These are phyloP conservation scores for Herpailurus yagouaroundi DNA, from an alignment of 2,113 vertebrate species.

Conservation along the genomic window DNA sequence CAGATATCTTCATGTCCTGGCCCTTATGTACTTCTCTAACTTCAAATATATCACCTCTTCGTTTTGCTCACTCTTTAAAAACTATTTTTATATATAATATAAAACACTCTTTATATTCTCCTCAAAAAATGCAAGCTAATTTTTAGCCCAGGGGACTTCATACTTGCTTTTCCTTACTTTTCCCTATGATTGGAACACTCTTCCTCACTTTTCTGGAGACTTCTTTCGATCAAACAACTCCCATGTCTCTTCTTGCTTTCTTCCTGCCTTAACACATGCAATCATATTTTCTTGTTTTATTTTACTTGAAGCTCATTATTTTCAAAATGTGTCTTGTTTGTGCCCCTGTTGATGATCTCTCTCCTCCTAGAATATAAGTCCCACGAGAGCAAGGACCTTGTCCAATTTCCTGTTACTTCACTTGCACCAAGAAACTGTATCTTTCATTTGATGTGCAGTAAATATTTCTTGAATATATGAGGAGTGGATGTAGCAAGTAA, in stretches of 20 bases:
- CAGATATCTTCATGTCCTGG: neutral
- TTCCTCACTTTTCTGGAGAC: neutral
- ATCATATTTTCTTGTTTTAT: neutral
- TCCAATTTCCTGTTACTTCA: neutral
- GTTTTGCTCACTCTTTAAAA: neutral
- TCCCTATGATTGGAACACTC: neutral
- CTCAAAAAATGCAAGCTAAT: neutral
- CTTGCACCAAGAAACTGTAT: neutral
- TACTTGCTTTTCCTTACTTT: neutral
- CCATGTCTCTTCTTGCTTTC: neutral
- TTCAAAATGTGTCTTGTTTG: neutral
- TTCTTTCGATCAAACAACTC: neutral
- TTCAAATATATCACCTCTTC: neutral
- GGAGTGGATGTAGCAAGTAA: neutral
- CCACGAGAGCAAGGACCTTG: neutral
- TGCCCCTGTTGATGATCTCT: neutral
- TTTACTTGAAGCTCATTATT: conserved; percentile 3
- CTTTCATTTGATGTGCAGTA: neutral
- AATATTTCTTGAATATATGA: neutral
- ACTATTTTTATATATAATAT: neutral
- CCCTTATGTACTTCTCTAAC: neutral
- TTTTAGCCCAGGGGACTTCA: neutral
- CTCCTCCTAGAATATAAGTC: neutral
- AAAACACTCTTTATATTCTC: neutral
- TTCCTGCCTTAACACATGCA: neutral